Evolutionary conservation across 2,113 vertebrate species (phyloP).

Genomic region (Heliornis fulica): DNA sequence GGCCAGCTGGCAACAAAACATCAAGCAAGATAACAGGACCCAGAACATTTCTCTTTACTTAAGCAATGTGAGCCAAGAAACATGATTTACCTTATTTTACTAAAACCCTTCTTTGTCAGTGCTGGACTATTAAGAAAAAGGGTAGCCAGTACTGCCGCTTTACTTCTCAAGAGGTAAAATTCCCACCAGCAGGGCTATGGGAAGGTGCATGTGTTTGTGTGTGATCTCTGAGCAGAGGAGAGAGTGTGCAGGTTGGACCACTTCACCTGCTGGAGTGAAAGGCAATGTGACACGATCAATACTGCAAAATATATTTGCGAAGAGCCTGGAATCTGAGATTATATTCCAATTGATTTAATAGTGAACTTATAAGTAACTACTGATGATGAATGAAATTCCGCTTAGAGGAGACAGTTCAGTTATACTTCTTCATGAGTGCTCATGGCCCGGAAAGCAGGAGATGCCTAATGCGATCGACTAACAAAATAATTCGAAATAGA

Average conservation of each 20-base stretch:
- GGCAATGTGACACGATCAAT: neutral
- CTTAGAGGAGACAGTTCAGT: neutral
- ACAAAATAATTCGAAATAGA: neutral
- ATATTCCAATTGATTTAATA: neutral
- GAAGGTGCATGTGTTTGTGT: neutral
- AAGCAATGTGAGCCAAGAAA: neutral
- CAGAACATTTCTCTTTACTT: neutral
- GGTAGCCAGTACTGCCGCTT: neutral
- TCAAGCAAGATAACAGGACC: neutral
- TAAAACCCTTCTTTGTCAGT: neutral
- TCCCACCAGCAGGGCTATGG: neutral
- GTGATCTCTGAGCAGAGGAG: neutral
- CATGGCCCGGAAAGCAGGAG: neutral
- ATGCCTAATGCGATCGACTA: neutral
- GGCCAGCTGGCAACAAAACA: neutral
- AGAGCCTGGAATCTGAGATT: neutral
- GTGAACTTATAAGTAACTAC: neutral
- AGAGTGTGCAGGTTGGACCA: neutral
- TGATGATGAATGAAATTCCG: neutral
- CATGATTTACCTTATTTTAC: neutral
- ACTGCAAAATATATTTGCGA: neutral
- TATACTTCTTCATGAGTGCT: neutral
- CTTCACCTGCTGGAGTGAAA: neutral
- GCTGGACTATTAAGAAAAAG: neutral
- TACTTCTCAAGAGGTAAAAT: neutral